Evolutionary conservation across 2,113 vertebrate genomes (phyloP).

Genomic region (Antigone vipio): DNA sequence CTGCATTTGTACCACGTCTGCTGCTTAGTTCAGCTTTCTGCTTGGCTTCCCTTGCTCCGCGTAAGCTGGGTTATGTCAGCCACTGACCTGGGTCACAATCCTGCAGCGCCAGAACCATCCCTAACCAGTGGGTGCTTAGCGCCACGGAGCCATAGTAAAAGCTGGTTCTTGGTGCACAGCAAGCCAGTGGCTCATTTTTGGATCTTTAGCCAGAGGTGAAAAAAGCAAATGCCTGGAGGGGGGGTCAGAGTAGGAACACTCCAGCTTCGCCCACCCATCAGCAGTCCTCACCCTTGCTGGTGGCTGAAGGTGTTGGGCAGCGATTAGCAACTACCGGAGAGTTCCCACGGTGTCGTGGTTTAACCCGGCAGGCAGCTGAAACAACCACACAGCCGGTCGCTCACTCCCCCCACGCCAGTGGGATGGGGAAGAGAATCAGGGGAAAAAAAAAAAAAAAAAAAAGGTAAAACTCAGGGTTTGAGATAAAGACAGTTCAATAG

Average conservation of each 20-base stretch:
- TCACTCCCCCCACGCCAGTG: no score
- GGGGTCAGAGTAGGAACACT: not conserved
- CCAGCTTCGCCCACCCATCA: not conserved
- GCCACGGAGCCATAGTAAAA: not conserved
- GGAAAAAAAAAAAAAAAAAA: no score
- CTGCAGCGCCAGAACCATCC: not conserved
- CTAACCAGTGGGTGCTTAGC: not conserved
- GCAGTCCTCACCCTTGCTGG: not conserved
- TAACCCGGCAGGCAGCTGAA: no score
- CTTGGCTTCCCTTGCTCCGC: not conserved
- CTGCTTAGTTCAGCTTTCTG: not conserved
- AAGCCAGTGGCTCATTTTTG: not conserved
- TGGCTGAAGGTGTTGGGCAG: not conserved
- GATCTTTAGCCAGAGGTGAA: not conserved
- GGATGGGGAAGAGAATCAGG: no score
- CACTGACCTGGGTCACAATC: not conserved
- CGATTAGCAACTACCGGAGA: not conserved
- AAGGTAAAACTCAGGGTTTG: no score
- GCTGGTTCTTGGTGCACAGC: not conserved
- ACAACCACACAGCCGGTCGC: no score
- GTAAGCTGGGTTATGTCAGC: not conserved
- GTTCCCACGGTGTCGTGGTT: not conserved
- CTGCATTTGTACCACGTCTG: not conserved
- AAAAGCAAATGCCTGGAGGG: not conserved
- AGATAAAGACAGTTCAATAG: no score